Conservation (phyloP, 2,888 invertebrate species). For the Perdita meconis region DNA sequence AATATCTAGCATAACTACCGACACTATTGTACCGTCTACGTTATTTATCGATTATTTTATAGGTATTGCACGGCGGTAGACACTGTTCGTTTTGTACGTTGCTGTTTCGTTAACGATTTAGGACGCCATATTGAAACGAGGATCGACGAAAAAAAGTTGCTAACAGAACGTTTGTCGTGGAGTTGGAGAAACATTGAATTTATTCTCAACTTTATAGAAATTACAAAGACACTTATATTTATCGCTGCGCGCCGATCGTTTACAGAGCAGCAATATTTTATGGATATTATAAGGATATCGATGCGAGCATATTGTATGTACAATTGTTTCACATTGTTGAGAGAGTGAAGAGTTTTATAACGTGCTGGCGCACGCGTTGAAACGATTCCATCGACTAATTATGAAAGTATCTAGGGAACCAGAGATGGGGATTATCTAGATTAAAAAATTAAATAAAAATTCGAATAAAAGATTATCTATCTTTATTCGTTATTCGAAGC, state of each 20-base stretch:
- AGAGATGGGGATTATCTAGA: too few relatives aligned
- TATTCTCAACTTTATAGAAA: conserved; percentile 2
- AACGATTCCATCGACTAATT: conserved; percentile 23
- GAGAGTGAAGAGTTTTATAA: conserved; percentile 31
- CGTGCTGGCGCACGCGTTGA: not conserved
- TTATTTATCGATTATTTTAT: conserved; percentile 41
- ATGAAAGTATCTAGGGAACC: conserved; percentile 46
- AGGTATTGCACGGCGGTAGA: conserved; percentile 17
- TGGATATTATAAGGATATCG: conserved; percentile 10
- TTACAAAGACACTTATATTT: conserved; percentile 8
- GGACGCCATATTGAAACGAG: not conserved
- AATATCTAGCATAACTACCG: conserved; percentile 18
- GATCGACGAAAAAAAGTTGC: not conserved
- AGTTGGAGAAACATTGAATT: not conserved
- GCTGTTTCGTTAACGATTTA: not conserved
- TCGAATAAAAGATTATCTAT: too few relatives aligned
- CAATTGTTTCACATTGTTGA: conserved; percentile 15
- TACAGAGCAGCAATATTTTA: conserved; percentile 35
- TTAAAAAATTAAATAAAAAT: too few relatives aligned
- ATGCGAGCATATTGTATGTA: not conserved
- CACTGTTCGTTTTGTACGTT: conserved; percentile 12
- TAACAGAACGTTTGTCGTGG: not conserved
- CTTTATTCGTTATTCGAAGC: too few relatives aligned
- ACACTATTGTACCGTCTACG: conserved; percentile 3
- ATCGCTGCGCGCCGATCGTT: conserved; percentile 7